A percentile compares a stretch with the other conserved stretches of the same genome.
Conservation (phyloP, 2,113 vertebrate species). For the Pan troglodytes region NHGRI_mPanTro3-v2.1_pri NC_072407.2:108662001-108662500, state of each 20-base stretch:
- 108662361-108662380: background rate
- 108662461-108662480: background rate
- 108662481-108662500: slow-evolving; percentile 29
- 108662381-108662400: background rate
- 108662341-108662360: background rate
- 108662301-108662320: background rate
- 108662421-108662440: background rate
- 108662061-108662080: background rate
- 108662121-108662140: background rate
- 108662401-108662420: background rate
- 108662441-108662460: background rate
- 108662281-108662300: background rate
- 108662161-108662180: background rate
- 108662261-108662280: background rate
- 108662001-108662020: background rate
- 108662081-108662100: background rate
- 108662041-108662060: background rate
- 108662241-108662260: background rate
- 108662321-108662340: background rate
- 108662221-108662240: background rate
- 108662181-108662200: background rate
- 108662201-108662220: background rate
- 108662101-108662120: background rate
- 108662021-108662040: background rate
- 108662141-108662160: background rate